Conservation (phyloP, 2,888 invertebrate genomes). For the Anorthoa munda region DNA sequence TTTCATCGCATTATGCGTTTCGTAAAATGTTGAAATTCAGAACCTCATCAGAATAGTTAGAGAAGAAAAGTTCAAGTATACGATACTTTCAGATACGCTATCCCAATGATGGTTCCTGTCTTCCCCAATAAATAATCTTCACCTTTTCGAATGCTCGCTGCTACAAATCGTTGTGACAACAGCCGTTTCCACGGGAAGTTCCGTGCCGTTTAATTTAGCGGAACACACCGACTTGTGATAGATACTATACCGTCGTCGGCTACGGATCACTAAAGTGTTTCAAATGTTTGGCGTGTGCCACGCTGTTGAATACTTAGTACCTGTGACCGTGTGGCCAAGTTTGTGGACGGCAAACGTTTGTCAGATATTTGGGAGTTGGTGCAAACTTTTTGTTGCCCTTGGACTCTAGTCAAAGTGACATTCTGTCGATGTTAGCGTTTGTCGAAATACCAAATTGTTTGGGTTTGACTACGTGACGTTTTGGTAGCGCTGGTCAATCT, state of each 20-base stretch:
- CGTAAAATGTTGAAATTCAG: too few species aligned
- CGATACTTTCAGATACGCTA: too few species aligned
- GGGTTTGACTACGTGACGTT: too few species aligned
- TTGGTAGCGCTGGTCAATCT: too few species aligned
- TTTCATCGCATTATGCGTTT: too few species aligned
- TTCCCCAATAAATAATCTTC: too few species aligned
- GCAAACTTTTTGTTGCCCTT: not conserved
- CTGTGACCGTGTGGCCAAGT: slow-evolving; percentile 13
- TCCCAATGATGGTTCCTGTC: too few species aligned
- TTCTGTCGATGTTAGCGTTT: too few species aligned
- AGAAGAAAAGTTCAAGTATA: too few species aligned
- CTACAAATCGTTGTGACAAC: slow-evolving; percentile 56
- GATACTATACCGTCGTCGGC: slow-evolving; percentile 56
- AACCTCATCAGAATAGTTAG: too few species aligned
- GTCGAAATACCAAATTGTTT: too few species aligned
- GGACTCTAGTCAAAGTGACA: too few species aligned
- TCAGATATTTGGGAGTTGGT: not conserved
- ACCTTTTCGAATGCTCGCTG: not conserved
- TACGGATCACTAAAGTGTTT: slow-evolving; percentile 63
- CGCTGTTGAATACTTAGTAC: slow-evolving; percentile 23
- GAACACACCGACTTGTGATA: slow-evolving; percentile 67
- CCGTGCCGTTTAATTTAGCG: slow-evolving; percentile 74
- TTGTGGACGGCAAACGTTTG: slow-evolving; percentile 13
- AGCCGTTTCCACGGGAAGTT: slow-evolving; percentile 46
- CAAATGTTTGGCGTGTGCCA: slow-evolving; percentile 53